Evolutionary conservation across 2,888 invertebrate species (phyloP), one percentile per base, ranked within the genome.

Genomic region (Proisotoma minuta): DNA sequence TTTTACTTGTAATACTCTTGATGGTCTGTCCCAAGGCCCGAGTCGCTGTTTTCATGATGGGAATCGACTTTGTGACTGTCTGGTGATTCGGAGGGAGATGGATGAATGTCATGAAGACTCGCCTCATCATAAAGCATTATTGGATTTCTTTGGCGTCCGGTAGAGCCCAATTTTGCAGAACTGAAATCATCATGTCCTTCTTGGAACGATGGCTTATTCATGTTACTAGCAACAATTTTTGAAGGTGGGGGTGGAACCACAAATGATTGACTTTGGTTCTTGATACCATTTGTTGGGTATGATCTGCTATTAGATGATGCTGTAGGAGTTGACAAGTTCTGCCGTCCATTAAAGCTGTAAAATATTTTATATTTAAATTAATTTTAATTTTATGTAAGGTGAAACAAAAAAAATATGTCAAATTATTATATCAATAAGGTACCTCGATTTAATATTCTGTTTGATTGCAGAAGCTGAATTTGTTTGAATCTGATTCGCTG

Each of bases 21-120:
- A 23, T 74, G 73, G 77, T 87, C 87, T 20, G 85, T 86, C 50
- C 87, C 87, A 3, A 88, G 79, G 0, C 88, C 88, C 0, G 88
- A 88, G 77, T 88, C 88, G 0, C 87, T 87, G 75, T 88, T 87
- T 74, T 88, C 87, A 72, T 87, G 87, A 26, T 70, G 70, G 12
- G 71, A 71, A 57, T 71, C 71, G 24, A 71, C 71, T 57, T 68
- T 71, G 53, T 71, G 71, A 60, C 68, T 71, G 53, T 71, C 71
- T 15, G 71, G 69, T 5, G 71, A 69, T 34, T 68, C 68, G n/a
- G 71, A 71, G 2, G 68, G 68, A 10, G 71, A 71, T n/a, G 68
- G 71, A 58, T 71, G 69, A 40, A 66, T 65, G 18, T 65, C 71
- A 43, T 63, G 61, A 18, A 58, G 48, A 56, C 54, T 53, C 12